Conservation (phyloP, 1,140 invertebrate genomes). For the Zaprionus lachaisei region DNA sequence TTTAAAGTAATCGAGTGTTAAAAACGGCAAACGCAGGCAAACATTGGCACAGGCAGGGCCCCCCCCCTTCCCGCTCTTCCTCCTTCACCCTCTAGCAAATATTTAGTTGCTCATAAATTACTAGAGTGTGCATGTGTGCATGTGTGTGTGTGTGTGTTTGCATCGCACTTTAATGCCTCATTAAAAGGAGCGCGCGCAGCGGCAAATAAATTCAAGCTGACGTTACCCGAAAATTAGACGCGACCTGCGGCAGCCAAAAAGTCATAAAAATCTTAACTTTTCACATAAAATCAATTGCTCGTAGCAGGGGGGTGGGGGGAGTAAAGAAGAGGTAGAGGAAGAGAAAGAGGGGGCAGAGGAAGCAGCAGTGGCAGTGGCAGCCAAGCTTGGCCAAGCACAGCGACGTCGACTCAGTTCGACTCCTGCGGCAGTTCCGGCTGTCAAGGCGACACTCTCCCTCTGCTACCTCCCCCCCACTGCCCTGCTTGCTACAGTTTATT, state of each 20-base stretch:
- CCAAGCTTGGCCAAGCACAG: not conserved
- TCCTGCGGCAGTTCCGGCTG: conserved; percentile 59
- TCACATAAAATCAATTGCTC: conserved; percentile 82
- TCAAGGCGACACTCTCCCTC: conserved; percentile 5
- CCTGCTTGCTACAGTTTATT: conserved; percentile 56
- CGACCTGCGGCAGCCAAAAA: conserved; percentile 44
- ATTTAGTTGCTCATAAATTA: conserved; percentile 81
- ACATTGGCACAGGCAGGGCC: conserved; percentile 49
- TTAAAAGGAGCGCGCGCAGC: conserved; percentile 68
- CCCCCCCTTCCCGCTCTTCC: not conserved
- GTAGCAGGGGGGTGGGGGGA: conserved; percentile 21
- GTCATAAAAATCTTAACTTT: conserved; percentile 80
- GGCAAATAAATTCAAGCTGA: conserved; percentile 81
- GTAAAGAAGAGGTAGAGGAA: not conserved
- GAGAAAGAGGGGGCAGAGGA: not conserved
- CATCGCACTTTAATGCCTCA: conserved; percentile 77
- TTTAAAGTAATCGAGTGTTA: conserved; percentile 83
- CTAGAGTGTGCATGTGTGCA: conserved; percentile 14
- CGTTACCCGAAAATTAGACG: conserved; percentile 54
- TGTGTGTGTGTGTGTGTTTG: conserved; percentile 24
- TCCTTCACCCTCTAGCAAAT: conserved; percentile 46
- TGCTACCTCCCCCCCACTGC: not conserved
- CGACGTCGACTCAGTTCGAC: conserved; percentile 9
- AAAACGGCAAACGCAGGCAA: conserved; percentile 82
- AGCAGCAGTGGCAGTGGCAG: not conserved